phyloP scores from a whole-genome alignment of 1,140 invertebrate genomes.

The Mercenaria mercenaria region DNA sequence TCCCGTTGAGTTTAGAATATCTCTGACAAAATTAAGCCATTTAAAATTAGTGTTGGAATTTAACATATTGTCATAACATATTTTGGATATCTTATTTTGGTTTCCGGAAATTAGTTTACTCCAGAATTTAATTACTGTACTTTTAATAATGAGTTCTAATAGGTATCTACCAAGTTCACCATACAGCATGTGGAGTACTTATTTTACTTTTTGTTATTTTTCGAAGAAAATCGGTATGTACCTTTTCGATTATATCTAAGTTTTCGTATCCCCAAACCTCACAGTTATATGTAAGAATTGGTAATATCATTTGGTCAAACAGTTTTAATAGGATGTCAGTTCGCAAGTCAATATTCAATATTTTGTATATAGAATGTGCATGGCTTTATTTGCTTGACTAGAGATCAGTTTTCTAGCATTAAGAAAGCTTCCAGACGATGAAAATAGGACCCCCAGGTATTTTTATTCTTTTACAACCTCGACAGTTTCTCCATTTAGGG shows the following conservation, averaged over 20 bases:
- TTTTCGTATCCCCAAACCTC: slow-evolving; percentile 11
- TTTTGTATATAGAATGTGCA: too few relatives aligned
- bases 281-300: not conserved
- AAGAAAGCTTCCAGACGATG: too few relatives aligned
- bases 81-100: not conserved
- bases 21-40: not conserved
- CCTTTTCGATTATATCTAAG: not conserved
- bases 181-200: not conserved
- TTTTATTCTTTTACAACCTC: too few relatives aligned
- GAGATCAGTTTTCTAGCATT: too few relatives aligned
- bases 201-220: not conserved
- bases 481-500: too few relatives aligned
- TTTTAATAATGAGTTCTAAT: not conserved
- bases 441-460: too few relatives aligned
- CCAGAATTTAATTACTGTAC: not conserved
- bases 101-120: not conserved
- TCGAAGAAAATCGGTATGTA: not conserved
- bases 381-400: too few relatives aligned
- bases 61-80: too few relatives aligned
- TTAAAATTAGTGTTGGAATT: not conserved
- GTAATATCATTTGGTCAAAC: slow-evolving; percentile 21
- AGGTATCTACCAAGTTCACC: slow-evolving; percentile 3
- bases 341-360: too few relatives aligned
- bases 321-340: not conserved
- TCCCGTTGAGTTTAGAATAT: not conserved